A percentile compares a stretch with the other conserved stretches of the same genome.
Evolutionary conservation across 2,113 vertebrate genomes (phyloP).

Genomic region (Heterotilapia buettikoferi): DNA sequence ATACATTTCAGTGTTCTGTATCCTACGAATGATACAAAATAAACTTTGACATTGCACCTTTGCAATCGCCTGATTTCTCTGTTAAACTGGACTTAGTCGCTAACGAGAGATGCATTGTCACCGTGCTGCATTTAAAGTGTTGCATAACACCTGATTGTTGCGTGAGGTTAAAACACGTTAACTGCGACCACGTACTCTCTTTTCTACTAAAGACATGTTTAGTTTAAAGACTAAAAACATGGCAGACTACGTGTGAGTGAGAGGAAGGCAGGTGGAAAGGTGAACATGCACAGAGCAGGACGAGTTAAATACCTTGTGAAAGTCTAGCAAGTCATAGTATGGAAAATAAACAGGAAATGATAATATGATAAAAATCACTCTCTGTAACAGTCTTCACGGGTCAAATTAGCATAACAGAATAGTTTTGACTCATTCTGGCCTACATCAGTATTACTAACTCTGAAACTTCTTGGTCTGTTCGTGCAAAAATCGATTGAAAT

Average conservation of each 20-base stretch:
- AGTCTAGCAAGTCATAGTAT: background rate
- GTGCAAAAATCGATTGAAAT: background rate
- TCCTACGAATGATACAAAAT: constrained; percentile 69
- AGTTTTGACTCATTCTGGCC: background rate
- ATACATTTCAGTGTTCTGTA: constrained; percentile 72
- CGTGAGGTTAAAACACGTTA: background rate
- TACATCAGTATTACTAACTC: background rate
- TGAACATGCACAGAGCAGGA: background rate
- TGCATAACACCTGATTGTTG: background rate
- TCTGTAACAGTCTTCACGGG: background rate
- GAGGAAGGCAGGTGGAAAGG: background rate
- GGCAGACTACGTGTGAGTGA: background rate
- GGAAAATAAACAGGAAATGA: background rate
- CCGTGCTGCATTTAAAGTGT: background rate
- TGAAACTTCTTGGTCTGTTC: background rate
- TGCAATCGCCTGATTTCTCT: constrained; percentile 18
- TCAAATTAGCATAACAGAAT: background rate
- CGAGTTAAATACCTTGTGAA: background rate
- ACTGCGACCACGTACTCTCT: background rate
- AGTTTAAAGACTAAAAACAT: background rate
- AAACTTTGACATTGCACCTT: constrained; percentile 74
- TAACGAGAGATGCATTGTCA: background rate
- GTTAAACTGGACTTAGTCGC: background rate
- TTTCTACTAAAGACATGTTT: background rate
- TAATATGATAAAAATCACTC: background rate